phyloP scores from a whole-genome alignment of 2,888 invertebrate species.

The Acronicta psi region DNA sequence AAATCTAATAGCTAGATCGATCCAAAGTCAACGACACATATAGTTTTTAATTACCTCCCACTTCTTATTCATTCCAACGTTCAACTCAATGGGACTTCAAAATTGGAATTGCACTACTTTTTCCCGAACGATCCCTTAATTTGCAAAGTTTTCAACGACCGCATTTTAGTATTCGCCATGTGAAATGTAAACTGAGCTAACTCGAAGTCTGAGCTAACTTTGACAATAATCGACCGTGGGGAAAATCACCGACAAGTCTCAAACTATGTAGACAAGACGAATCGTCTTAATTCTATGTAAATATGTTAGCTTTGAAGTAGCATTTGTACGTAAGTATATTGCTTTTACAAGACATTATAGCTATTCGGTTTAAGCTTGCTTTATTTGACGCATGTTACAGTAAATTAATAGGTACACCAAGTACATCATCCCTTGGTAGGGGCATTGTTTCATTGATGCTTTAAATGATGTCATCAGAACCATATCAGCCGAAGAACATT shows the following conservation, averaged over 20 bases:
- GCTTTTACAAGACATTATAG: neutral
- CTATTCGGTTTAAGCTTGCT: neutral
- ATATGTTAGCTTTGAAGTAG: slow-evolving; percentile 21
- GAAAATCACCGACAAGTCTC: slow-evolving; percentile 63
- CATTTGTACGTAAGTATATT: neutral
- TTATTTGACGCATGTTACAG: neutral
- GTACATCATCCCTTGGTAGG: too few species aligned
- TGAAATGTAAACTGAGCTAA: slow-evolving; percentile 71
- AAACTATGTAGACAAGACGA: slow-evolving; percentile 40
- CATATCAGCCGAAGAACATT: too few species aligned
- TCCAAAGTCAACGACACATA: slow-evolving; percentile 43
- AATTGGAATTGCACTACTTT: slow-evolving; percentile 64
- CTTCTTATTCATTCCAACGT: slow-evolving; percentile 53
- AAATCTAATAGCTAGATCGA: slow-evolving; percentile 24
- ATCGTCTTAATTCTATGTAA: slow-evolving; percentile 45
- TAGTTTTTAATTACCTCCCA: slow-evolving; percentile 55
- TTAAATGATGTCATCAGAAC: too few species aligned
- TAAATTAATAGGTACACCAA: too few species aligned
- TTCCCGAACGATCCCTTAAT: slow-evolving; percentile 60
- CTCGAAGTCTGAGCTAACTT: slow-evolving; percentile 68
- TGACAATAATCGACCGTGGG: slow-evolving; percentile 73
- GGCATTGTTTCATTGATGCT: too few species aligned
- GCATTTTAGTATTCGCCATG: slow-evolving; percentile 72
- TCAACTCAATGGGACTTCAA: slow-evolving; percentile 57
- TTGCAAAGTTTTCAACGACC: slow-evolving; percentile 63